A percentile compares a stretch with the other conserved stretches of the same genome.
Conservation (phyloP, 1,140 invertebrate genomes). For the Chrysomallon squamiferum region DNA sequence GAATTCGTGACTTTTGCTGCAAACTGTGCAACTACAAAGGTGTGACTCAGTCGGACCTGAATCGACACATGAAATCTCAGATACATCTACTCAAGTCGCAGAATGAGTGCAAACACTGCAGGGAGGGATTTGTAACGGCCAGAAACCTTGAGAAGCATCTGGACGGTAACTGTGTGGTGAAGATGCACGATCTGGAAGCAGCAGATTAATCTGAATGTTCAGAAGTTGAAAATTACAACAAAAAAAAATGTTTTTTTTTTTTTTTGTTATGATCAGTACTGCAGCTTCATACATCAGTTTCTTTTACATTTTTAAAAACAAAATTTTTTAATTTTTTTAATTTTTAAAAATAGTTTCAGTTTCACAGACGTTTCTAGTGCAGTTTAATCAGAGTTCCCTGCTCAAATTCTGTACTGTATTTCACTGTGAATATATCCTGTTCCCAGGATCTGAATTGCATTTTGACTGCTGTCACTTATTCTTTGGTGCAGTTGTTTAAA, state of each 20-base stretch:
- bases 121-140: slow-evolving; percentile 61
- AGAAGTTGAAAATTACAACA: background rate
- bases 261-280: background rate
- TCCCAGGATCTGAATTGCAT: too few relatives aligned
- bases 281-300: background rate
- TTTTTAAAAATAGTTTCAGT: too few relatives aligned
- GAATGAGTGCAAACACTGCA: slow-evolving; percentile 60
- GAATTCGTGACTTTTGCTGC: slow-evolving; percentile 66
- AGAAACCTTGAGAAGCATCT: slow-evolving; percentile 55
- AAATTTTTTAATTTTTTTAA: too few relatives aligned
- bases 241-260: too few relatives aligned
- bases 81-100: slow-evolving; percentile 63
- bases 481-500: too few relatives aligned
- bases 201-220: background rate
- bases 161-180: slow-evolving; percentile 45
- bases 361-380: too few relatives aligned
- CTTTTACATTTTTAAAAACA: too few relatives aligned
- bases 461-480: too few relatives aligned
- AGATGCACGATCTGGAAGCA: slow-evolving; percentile 7
- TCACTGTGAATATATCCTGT: too few relatives aligned
- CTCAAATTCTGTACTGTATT: too few relatives aligned
- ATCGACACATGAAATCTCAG: slow-evolving; percentile 67
- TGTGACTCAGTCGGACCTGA: slow-evolving; percentile 67
- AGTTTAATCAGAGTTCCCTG: too few relatives aligned
- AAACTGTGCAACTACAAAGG: slow-evolving; percentile 67